Evolutionary conservation across 1,140 invertebrate genomes (phyloP).

Genomic region (Caenorhabditis briggsae): DNA sequence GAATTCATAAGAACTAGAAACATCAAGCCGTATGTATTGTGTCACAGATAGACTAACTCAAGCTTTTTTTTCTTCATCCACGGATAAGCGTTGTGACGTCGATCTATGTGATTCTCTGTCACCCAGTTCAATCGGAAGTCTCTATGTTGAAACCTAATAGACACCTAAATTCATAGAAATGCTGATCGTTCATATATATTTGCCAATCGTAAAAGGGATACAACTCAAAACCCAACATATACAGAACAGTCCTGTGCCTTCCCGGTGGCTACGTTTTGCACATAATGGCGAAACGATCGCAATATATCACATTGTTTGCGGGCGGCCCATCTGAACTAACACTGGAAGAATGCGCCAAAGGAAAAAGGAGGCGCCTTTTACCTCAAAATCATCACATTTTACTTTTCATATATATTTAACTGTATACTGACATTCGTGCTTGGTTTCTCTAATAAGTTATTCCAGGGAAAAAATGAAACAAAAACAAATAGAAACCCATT

Average conservation of each 20-base stretch:
- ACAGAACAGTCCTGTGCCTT: background rate
- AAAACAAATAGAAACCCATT: conserved; percentile 48
- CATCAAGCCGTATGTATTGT: too few relatives aligned
- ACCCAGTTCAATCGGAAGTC: too few relatives aligned
- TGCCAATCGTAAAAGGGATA: conserved; percentile 40
- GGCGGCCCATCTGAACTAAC: conserved; percentile 49
- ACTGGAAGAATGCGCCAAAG: conserved; percentile 33
- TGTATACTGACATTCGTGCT: background rate
- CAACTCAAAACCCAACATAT: conserved; percentile 49
- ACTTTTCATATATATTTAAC: background rate
- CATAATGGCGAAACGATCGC: conserved; percentile 51
- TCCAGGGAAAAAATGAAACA: conserved; percentile 8
- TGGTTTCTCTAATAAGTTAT: background rate
- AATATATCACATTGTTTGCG: conserved; percentile 54
- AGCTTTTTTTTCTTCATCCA: too few relatives aligned
- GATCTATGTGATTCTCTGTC: too few relatives aligned
- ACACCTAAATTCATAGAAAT: background rate
- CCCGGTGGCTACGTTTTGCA: conserved; percentile 41
- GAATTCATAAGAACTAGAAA: too few relatives aligned
- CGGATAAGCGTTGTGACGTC: too few relatives aligned
- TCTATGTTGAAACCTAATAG: background rate
- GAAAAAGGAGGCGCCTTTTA: conserved; percentile 16
- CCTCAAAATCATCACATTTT: conserved; percentile 39
- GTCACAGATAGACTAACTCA: too few relatives aligned
- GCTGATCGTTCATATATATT: conserved; percentile 14